phyloP scores from a whole-genome alignment of 2,113 vertebrate species.

The Sapayoa aenigma region DNA sequence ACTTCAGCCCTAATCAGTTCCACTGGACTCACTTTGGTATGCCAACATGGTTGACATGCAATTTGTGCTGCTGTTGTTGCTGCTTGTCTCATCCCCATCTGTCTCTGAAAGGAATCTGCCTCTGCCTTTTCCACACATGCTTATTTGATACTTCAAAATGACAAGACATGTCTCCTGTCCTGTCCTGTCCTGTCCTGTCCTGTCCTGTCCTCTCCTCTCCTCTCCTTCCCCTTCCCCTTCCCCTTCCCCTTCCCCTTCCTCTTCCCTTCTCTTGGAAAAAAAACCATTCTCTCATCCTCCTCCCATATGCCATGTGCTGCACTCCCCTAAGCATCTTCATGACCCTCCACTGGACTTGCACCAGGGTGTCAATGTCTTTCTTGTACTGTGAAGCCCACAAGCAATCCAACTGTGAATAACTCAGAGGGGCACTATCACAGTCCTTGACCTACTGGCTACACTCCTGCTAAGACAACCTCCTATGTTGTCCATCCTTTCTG shows the following conservation, averaged over 20 bases:
- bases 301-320: accelerated
- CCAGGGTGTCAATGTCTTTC: not conserved
- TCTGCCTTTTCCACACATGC: not conserved
- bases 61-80: not conserved
- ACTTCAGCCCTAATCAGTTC: not conserved
- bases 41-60: not conserved
- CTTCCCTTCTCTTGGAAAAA: not conserved
- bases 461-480: not conserved
- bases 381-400: not conserved
- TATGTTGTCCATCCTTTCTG: not conserved
- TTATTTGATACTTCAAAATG: not conserved
- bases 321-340: not conserved
- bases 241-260: no score
- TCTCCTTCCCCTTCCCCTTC: no score
- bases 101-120: not conserved
- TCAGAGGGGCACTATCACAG: not conserved
- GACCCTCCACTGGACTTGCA: not conserved
- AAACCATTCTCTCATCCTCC: not conserved
- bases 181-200: no score
- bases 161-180: no score
- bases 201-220: no score
- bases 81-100: not conserved
- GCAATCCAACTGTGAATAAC: not conserved
- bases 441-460: not conserved
- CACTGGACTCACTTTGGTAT: not conserved